Evolutionary conservation across 2,888 invertebrate species (phyloP).

Genomic region (Ctenicera cuprea): DNA sequence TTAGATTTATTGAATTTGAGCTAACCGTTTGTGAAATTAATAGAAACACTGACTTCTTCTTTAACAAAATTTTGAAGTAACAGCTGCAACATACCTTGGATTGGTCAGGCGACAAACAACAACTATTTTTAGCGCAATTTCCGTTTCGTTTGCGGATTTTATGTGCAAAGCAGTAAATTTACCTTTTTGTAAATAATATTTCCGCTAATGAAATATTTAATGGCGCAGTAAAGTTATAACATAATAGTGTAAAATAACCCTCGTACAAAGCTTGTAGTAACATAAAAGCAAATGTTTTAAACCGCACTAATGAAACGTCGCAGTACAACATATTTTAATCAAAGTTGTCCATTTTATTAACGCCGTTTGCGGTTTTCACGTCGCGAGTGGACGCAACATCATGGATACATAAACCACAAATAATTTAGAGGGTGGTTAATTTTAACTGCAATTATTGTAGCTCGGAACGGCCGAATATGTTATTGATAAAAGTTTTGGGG

Average conservation of each 20-base stretch:
- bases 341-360: slow-evolving; percentile 51
- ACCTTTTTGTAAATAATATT: slow-evolving; percentile 17
- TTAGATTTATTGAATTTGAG: too few species aligned
- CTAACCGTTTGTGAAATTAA: too few species aligned
- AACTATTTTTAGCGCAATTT: neutral
- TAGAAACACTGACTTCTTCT: too few species aligned
- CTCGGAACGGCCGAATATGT: slow-evolving; percentile 52
- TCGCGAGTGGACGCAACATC: slow-evolving; percentile 39
- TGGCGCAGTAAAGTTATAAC: slow-evolving; percentile 9
- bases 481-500: slow-evolving; percentile 58
- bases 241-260: slow-evolving; percentile 13
- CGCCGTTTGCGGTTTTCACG: slow-evolving; percentile 41
- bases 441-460: slow-evolving; percentile 59
- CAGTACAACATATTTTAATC: slow-evolving; percentile 48
- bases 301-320: slow-evolving; percentile 21
- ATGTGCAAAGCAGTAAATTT: slow-evolving; percentile 13
- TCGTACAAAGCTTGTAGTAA: slow-evolving; percentile 3
- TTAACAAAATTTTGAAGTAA: too few species aligned
- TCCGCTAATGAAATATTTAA: slow-evolving; percentile 31
- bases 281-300: slow-evolving; percentile 26
- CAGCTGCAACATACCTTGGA: too few species aligned
- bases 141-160: slow-evolving; percentile 14
- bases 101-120: neutral
- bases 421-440: slow-evolving; percentile 59
- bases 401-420: slow-evolving; percentile 51